A percentile compares a stretch with the other conserved stretches of the same genome.
phyloP scores from a whole-genome alignment of 2,888 invertebrate species.

The Conistra vaccinii region DNA sequence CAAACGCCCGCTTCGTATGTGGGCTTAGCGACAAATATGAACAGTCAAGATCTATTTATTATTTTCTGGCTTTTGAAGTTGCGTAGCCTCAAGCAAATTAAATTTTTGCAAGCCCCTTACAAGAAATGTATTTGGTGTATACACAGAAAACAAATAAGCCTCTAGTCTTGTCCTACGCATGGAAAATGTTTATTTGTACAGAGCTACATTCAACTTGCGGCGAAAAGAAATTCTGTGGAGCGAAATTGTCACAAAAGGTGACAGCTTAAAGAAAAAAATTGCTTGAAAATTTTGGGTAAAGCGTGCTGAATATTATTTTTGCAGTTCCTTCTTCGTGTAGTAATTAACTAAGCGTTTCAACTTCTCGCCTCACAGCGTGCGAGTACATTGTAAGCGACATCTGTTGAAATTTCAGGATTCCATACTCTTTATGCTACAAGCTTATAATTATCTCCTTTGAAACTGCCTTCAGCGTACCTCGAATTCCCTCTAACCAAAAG shows the following conservation, averaged over 20 bases:
- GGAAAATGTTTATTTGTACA: conserved; percentile 41
- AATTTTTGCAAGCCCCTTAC: conserved; percentile 52
- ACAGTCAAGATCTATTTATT: conserved; percentile 41
- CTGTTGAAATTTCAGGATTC: conserved; percentile 11
- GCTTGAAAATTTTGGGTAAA: conserved; percentile 1
- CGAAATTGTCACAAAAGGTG: conserved; percentile 11
- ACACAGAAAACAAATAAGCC: conserved; percentile 47
- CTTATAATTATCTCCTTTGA: conserved; percentile 8
- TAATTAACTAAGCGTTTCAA: conserved; percentile 40
- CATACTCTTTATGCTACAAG: neutral
- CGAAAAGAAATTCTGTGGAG: conserved; percentile 29
- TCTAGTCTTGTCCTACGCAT: conserved; percentile 19
- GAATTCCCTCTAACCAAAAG: neutral
- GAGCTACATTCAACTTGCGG: conserved; percentile 16
- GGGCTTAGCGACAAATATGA: conserved; percentile 31
- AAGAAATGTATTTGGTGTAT: conserved; percentile 26
- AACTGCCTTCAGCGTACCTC: neutral
- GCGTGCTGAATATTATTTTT: conserved; percentile 18
- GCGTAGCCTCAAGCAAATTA: conserved; percentile 46
- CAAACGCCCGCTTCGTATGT: conserved; percentile 32
- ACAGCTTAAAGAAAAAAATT: conserved; percentile 9
- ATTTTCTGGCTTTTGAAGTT: conserved; percentile 53
- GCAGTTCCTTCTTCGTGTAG: conserved; percentile 10
- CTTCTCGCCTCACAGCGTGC: conserved; percentile 26
- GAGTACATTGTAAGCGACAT: conserved; percentile 21